phyloP scores from a whole-genome alignment of 2,888 invertebrate species.

The Ferdinandea cuprea region DNA sequence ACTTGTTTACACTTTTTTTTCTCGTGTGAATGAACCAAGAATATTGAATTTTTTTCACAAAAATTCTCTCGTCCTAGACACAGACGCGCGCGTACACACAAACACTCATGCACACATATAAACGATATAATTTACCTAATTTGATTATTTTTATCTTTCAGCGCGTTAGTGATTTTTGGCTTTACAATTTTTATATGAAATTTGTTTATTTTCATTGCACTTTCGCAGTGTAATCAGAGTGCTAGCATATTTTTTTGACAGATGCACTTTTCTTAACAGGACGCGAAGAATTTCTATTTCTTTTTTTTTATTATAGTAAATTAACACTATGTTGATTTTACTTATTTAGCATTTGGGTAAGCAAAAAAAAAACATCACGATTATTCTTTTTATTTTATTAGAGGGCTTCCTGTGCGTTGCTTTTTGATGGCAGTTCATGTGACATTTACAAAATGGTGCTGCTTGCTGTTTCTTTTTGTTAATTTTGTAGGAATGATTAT shows the following conservation, averaged over 20 bases:
- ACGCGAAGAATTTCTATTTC: constrained; percentile 20
- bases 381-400: not conserved
- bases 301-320: too few species aligned
- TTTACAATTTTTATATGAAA: constrained; percentile 9
- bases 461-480: constrained; percentile 15
- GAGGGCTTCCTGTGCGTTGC: constrained; percentile 40
- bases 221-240: constrained; percentile 42
- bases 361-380: too few species aligned
- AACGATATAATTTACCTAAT: constrained; percentile 23
- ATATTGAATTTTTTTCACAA: constrained; percentile 16
- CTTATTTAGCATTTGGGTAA: too few species aligned
- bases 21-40: not conserved
- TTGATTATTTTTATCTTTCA: constrained; percentile 3
- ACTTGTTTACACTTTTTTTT: constrained; percentile 24
- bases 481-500: constrained; percentile 61
- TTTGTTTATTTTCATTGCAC: constrained; percentile 6
- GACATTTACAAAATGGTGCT: constrained; percentile 58
- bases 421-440: constrained; percentile 50
- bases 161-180: constrained; percentile 50
- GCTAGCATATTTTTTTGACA: constrained; percentile 39
- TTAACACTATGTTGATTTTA: too few species aligned
- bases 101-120: constrained; percentile 30
- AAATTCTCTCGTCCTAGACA: constrained; percentile 12
- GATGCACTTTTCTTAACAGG: constrained; percentile 21
- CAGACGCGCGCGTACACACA: too few species aligned